phyloP scores from a whole-genome alignment of 2,888 invertebrate genomes.

The Prionchulus punctatus region DNA sequence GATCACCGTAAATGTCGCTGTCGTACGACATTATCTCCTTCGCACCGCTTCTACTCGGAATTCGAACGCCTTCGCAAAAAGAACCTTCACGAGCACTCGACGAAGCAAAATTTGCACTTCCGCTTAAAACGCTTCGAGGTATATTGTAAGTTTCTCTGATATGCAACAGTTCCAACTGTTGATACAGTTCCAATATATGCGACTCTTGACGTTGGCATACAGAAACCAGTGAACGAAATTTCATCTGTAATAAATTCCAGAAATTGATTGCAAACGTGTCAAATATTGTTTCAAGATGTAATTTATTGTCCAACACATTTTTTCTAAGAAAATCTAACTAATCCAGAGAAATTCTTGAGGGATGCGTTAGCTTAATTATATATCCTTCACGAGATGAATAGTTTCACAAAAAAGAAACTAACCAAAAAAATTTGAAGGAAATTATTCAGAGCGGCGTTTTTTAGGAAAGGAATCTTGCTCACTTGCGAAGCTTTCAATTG shows the following conservation, averaged over 20 bases:
- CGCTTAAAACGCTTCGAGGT: background rate
- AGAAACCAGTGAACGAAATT: background rate
- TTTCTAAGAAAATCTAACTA: too few relatives aligned
- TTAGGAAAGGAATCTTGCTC: background rate
- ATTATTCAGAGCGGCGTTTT: too few relatives aligned
- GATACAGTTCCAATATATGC: background rate
- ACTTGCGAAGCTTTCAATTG: background rate
- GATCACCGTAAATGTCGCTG: too few relatives aligned
- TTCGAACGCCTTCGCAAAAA: background rate
- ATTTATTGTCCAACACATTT: too few relatives aligned
- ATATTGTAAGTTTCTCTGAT: too few relatives aligned
- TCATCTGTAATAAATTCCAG: conserved; percentile 3
- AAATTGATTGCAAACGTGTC: too few relatives aligned
- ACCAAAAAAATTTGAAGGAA: too few relatives aligned
- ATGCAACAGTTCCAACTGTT: background rate
- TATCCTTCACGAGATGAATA: too few relatives aligned
- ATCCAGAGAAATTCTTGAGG: too few relatives aligned
- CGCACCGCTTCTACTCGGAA: background rate
- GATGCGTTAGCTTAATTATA: too few relatives aligned
- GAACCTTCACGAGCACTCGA: background rate
- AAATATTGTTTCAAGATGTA: too few relatives aligned
- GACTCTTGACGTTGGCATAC: conserved; percentile 5
- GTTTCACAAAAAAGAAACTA: too few relatives aligned
- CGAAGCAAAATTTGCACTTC: background rate
- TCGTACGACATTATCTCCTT: background rate